Evolutionary conservation across 2,113 vertebrate species (phyloP), one percentile per base, ranked within the genome.

Genomic region (Nettapus auritus): DNA sequence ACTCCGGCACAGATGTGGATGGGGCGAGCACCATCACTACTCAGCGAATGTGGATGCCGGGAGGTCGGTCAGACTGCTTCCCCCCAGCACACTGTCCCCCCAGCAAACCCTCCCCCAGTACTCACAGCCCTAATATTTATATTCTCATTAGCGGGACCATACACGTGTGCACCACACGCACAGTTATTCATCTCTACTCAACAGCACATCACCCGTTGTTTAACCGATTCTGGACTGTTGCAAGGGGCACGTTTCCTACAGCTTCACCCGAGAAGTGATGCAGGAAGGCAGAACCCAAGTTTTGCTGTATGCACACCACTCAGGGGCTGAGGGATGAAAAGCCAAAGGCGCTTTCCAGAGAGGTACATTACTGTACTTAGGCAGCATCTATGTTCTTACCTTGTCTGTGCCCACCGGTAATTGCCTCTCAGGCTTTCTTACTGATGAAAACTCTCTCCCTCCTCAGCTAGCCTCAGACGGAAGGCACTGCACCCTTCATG

Each of bases 181-280:
- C 48, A 67, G 85, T 73, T 48, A 71, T 17, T 78, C 60, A 95
- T 6, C 71, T 85, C 89, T 22, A 57, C 62, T 73, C 73, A 73
- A 28, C 29, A 38, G 33, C 2, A 8, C 38, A 80, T 29, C 15
- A 0, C 8, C 34, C 1, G 3, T 25, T 70, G 83, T 9, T 75
- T 31, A 29, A 89, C 83, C 53, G 31, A 57, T 22, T 68, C 66
- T 0, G 2, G 17, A 52, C 4, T 2, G 0, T 1, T 38, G 26
- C 26, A 82, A 79, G 40, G 48, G 88, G 52, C 1, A 56, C 13
- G 11, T 19, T 62, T 44, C 67, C 70, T 66, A 89, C 69, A 82
- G 83, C 21, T 4, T 29, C 48, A 48, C 18, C 38, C 48, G 46
- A 42, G 33, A 79, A 84, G 36, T 16, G 1, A 57, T 60, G 69